Base-by-base conservation (phyloP, 1,140 invertebrate genomes). In the Neuroterus valhalla region DNA sequence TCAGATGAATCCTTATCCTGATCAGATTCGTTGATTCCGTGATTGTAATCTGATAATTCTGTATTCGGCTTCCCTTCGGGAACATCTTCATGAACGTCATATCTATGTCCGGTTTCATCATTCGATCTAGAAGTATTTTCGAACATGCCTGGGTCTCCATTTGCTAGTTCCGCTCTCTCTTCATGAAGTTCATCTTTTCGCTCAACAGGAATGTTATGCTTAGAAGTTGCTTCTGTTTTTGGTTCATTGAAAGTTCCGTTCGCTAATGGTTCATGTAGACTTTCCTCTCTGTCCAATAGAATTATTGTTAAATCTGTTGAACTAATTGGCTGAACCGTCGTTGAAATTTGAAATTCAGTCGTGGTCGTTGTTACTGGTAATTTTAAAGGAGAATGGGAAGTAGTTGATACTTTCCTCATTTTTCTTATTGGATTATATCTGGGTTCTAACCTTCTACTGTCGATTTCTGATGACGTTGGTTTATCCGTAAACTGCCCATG, bases 361-460 rank as follows among this genome's bases (percentile, higher is more conserved):
- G 55, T 71, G 77, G 62, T 8, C 42, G 17, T 14, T 62, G 2
- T 52, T 76, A 72, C 14, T 71, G 19, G 23, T 69, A 55, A 68
- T n/a, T 43, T n/a, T 0, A 12, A 17, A n/a, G 19, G 42, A 70
- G 12, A n/a, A 1, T 14, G 6, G 2, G 48, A 38, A 19, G 48
- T 21, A 26, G 14, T 15, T 19, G 71, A 44, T 66, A 31, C 12
- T 6, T 48, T 72, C 17, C 69, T 71, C 31, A 17, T 12, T 44
- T 75, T n/a, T 52, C 42, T 4, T 0, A 50, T 69, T 70, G 72
- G 66, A 70, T 84, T 85, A 38, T 87, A 87, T 19, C 75, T 75
- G 0, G 84, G 84, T 38, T 88, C 86, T 31, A 76, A 81, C 76
- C 85, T 81, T 72, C 84, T 80, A 2, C 5, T 17, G 26, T 85